Evolutionary conservation across 2,888 invertebrate genomes (phyloP), one percentile per base, ranked within the genome.

Genomic region (Euplagia quadripunctaria): DNA sequence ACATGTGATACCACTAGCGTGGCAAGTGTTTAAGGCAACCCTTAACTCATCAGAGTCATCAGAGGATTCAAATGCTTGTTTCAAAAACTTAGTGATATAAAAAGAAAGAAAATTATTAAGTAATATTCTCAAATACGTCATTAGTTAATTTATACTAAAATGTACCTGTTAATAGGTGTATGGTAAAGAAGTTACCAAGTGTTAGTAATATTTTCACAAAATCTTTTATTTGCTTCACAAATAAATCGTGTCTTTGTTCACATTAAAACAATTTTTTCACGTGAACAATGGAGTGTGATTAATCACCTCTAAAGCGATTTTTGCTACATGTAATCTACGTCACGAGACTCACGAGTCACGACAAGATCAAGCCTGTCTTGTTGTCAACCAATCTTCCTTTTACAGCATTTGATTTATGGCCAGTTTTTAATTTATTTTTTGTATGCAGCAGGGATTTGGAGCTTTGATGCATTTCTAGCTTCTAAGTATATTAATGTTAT

Each of bases 201-300:
- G 9, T n/a, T 55, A 55, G n/a, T 11, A 65, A 20, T 65, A 46
- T 65, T 46, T 14, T 7, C 11, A n/a, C 11, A n/a, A 41, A 7
- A n/a, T 12, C 17, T 4, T 46, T 65, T 20, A 43, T 64, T 8
- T 49, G 4, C 20, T 64, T n/a, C 1, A 46, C 31, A n/a, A 52
- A 17, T 5, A 55, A 6, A 42, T 17, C 55, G n/a, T 42, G n/a
- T 20, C 20, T 58, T 14, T 11, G n/a, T 43, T 42, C 68, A 49
- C 61, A 65, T 43, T 66, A 73, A 76, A 84, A 84, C 70, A 82
- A 74, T 71, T 75, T 63, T 64, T 42, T 65, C 69, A 31, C 67
- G 41, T 66, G 71, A 72, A 68, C 65, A 75, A 72, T 69, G 67
- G 51, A 67, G 69, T 72, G 70, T 84, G 82, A 82, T 82, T 84